A percentile compares a stretch with the other conserved stretches of the same genome.
Conservation (phyloP, 2,888 invertebrate species). For the Eutolmus rufibarbis region DNA sequence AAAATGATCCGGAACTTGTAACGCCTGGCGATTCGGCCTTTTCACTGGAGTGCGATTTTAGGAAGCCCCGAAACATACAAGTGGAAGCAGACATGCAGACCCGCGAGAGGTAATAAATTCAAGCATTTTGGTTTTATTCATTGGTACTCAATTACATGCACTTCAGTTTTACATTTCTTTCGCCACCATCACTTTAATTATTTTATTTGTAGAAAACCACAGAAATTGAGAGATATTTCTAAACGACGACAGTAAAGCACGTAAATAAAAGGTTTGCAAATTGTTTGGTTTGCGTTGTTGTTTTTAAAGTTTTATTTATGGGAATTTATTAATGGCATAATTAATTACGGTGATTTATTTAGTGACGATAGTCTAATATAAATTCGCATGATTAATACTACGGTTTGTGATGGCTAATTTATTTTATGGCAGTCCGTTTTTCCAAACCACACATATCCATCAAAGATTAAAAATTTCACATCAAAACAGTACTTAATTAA, state of each 20-base stretch:
- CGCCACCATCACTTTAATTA: background rate
- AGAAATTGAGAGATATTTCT: conserved; percentile 50
- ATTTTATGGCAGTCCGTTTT: background rate
- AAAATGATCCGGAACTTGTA: conserved; percentile 72
- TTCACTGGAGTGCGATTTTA: conserved; percentile 71
- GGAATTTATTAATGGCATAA: background rate
- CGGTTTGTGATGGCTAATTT: background rate
- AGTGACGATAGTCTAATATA: background rate
- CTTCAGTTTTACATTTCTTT: background rate
- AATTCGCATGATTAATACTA: background rate
- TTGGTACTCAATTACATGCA: background rate
- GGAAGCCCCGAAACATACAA: conserved; percentile 65
- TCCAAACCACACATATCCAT: background rate
- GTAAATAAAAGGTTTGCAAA: conserved; percentile 28
- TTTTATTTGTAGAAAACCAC: conserved; percentile 56
- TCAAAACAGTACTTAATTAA: too few relatives aligned
- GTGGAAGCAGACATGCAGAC: conserved; percentile 66
- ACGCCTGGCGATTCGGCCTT: conserved; percentile 73
- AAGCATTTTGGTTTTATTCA: conserved; percentile 51
- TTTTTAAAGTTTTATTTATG: background rate
- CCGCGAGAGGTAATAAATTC: conserved; percentile 60
- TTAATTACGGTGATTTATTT: background rate
- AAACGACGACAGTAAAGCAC: background rate
- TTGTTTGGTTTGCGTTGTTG: background rate
- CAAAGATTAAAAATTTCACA: background rate